Conservation (phyloP, 2,888 invertebrate species). For the Dolomedes plantarius region DNA sequence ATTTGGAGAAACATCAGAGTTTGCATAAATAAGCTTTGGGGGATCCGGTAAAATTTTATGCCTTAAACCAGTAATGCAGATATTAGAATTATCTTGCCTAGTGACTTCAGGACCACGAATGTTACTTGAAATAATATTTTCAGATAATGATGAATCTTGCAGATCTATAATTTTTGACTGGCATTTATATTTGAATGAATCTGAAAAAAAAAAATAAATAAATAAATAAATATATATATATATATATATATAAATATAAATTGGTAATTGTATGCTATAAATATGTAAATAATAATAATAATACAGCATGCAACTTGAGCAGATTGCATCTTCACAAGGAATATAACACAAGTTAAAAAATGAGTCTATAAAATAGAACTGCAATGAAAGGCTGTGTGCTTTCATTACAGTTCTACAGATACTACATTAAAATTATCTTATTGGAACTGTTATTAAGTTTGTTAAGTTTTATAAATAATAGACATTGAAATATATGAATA, state of each 20-base stretch:
- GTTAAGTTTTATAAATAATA: no score
- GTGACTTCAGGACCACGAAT: conserved; percentile 43
- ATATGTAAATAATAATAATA: not conserved
- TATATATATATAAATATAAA: not conserved
- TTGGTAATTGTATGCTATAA: no score
- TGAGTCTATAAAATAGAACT: no score
- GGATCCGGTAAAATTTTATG: conserved; percentile 70
- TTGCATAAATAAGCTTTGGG: conserved; percentile 65
- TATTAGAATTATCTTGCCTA: conserved; percentile 51
- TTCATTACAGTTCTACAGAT: no score
- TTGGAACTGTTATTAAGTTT: no score
- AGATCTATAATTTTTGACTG: conserved; percentile 45
- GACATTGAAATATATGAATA: no score
- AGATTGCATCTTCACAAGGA: no score
- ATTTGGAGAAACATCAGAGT: conserved; percentile 57
- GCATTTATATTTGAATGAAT: conserved; percentile 63
- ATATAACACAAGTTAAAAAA: no score
- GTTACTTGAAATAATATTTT: conserved; percentile 36
- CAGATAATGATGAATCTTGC: conserved; percentile 42
- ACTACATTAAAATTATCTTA: no score
- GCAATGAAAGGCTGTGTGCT: no score
- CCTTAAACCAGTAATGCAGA: conserved; percentile 61
- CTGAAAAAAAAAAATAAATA: conserved; percentile 21
- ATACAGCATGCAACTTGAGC: no score
- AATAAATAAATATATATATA: not conserved